Evolutionary conservation across 1,140 invertebrate genomes (phyloP).

Genomic region (Drosophila truncata): DNA sequence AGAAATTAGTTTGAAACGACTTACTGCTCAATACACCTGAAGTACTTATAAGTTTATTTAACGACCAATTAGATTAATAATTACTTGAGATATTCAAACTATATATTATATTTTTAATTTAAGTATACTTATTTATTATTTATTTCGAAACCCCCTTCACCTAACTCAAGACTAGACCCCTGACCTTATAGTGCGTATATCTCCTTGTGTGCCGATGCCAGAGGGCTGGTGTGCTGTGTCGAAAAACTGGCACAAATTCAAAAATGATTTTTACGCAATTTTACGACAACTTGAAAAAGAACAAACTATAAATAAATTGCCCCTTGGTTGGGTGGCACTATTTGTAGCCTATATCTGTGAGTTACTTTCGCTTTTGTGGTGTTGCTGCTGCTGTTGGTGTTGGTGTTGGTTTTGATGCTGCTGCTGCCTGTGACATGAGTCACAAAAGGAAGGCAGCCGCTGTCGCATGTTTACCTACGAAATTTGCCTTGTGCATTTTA

Average conservation of each 20-base stretch:
- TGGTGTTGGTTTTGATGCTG: background rate
- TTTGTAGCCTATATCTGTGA: conserved; percentile 59
- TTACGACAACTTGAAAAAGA: conserved; percentile 79
- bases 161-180: background rate
- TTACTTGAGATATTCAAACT: background rate
- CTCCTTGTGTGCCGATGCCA: conserved; percentile 4
- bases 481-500: conserved; percentile 69
- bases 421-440: conserved; percentile 56
- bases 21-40: too few species aligned
- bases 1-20: too few species aligned
- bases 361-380: conserved; percentile 48
- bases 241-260: conserved; percentile 81
- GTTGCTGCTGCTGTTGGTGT: background rate
- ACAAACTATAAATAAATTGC: conserved; percentile 70
- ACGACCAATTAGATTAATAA: background rate
- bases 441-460: conserved; percentile 26
- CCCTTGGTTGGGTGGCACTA: conserved; percentile 61
- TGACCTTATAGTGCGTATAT: conserved; percentile 30
- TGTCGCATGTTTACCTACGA: conserved; percentile 68
- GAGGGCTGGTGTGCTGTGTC: conserved; percentile 40
- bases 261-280: conserved; percentile 83
- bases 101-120: background rate
- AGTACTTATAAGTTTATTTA: background rate
- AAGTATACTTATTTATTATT: too few species aligned
- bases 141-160: background rate